Percentiles rank a stretch among this genome's conserved stretches.
Evolutionary conservation across 1,140 invertebrate species (phyloP).

Genomic region (Lepidurus arcticus): DNA sequence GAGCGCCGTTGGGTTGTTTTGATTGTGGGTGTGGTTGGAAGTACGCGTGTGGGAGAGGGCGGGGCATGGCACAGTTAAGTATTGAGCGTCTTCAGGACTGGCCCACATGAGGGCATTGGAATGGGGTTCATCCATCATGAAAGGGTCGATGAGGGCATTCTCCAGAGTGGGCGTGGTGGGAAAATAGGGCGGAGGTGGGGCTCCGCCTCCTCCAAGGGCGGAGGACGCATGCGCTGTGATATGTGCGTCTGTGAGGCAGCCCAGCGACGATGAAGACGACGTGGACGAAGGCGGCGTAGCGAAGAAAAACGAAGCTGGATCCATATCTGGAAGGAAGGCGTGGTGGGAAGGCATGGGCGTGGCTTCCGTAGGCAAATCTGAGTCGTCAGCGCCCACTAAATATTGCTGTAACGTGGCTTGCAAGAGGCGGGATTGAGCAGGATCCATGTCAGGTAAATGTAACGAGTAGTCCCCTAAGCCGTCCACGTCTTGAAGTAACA

Average conservation of each 20-base stretch:
- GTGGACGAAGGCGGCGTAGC: not conserved
- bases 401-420: conserved; percentile 10
- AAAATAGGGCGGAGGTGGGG: not conserved
- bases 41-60: conserved; percentile 7
- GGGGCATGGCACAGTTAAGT: conserved; percentile 4
- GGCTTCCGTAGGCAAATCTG: conserved; percentile 1
- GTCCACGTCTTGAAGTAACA: conserved; percentile 2
- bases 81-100: conserved; percentile 17
- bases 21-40: conserved; percentile 19
- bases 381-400: not conserved
- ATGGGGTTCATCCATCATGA: conserved; percentile 21
- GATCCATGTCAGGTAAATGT: conserved; percentile 9
- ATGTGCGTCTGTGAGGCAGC: not conserved
- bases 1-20: not conserved
- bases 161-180: not conserved
- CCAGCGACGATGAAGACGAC: conserved; percentile 12
- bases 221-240: not conserved
- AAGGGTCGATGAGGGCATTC: conserved; percentile 14
- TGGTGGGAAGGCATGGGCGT: conserved; percentile 12
- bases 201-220: not conserved
- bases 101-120: conserved; percentile 20
- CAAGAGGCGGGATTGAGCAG: conserved; percentile 20
- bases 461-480: conserved; percentile 7
- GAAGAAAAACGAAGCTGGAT: conserved; percentile 20
- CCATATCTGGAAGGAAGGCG: conserved; percentile 12